A percentile compares a stretch with the other conserved stretches of the same genome.
Conservation (phyloP, 1,140 invertebrate species). For the Harlomillsia oculata region DNA sequence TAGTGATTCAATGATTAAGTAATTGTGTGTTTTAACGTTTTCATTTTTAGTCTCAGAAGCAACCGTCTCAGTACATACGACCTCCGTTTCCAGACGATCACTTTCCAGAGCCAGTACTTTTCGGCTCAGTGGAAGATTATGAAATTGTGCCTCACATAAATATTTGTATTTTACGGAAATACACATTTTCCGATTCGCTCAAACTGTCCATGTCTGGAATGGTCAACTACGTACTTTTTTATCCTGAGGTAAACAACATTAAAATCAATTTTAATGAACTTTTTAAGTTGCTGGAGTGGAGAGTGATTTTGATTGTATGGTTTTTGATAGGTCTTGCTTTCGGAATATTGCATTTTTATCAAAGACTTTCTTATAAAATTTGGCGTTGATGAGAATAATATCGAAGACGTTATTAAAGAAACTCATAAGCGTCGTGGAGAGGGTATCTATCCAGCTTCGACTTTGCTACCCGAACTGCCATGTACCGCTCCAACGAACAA, state of each 20-base stretch:
- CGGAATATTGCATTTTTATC: conserved; percentile 7
- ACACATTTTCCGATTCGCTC: conserved; percentile 9
- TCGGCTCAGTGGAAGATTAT: conserved; percentile 9
- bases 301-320: too few relatives aligned
- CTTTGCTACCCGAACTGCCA: background rate
- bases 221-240: background rate
- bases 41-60: background rate
- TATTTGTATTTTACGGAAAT: conserved; percentile 10
- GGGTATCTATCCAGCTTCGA: background rate
- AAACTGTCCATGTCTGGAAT: conserved; percentile 7
- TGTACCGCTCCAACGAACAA: background rate
- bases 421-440: conserved; percentile 1
- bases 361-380: conserved; percentile 22
- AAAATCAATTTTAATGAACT: too few relatives aligned
- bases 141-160: conserved; percentile 8
- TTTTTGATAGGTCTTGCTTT: conserved; percentile 3
- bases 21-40: background rate
- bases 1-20: background rate
- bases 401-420: conserved; percentile 14
- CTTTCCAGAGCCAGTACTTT: background rate
- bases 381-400: conserved; percentile 1
- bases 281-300: too few relatives aligned
- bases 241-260: too few relatives aligned
- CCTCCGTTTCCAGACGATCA: background rate
- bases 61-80: background rate